Evolutionary conservation across 1,140 invertebrate species (phyloP), one percentile per base, ranked within the genome.

Genomic region (Holcopasites calliopsidis): DNA sequence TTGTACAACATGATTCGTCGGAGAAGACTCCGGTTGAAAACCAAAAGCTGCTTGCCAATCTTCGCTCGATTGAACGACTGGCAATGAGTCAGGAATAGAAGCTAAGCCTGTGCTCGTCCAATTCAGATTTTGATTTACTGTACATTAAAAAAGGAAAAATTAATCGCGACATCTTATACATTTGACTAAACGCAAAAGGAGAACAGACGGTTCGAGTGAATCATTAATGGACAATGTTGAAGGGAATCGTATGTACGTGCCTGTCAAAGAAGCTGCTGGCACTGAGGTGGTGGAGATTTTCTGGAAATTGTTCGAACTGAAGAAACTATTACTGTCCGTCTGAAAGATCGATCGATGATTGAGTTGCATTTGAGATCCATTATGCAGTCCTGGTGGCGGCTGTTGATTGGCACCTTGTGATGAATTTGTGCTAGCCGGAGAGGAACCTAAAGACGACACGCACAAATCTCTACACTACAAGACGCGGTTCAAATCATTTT

Each of bases 41-140:
- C 92, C 92, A 81, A 93, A 93, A 11, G 92, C 92, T 31, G 92
- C 92, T 85, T 93, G 93, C 93, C 93, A 93, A 83, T 93, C 92
- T 87, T 93, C 92, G 57, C 90, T 91, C 4, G 92, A 92, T 73
- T 93, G 92, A 49, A 93, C 92, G 42, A 90, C 87, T 13, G 92
- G 92, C 70, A 93, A 87, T 4, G 92, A 92, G 77, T 93, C 93
- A 0, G 93, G 92, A 69, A 93, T 92, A 57, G 92, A 87, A 61
- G 91, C 87, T 74, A 92, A 82, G 55, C 92, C 91, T 68, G 92
- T 92, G 61, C 88, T 89, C 61, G 90, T 90, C 92, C 93, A 93
- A 75, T 93, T 92, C 62, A 91, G 65, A 72, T 82, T 89, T 77
- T 84, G 69, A 38, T 86, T 88, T 50, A 84, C 87, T 90, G 62